A percentile compares a stretch with the other conserved stretches of the same genome.
Conservation (phyloP, 2,888 invertebrate species). For the Megamerina dolium region DNA sequence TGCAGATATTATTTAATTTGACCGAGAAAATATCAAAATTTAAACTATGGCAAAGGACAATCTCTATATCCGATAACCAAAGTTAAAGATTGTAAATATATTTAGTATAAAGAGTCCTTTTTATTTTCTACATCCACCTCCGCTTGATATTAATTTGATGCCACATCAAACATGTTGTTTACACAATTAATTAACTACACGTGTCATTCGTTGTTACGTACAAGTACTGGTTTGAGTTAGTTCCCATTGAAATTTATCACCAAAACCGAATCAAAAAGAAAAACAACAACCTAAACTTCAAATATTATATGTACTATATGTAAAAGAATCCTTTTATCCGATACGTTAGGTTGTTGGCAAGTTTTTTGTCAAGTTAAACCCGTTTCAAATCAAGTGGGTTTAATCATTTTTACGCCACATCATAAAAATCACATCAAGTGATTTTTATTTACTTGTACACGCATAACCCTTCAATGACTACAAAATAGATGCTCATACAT, state of each 20-base stretch:
- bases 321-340: slow-evolving; percentile 4
- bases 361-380: slow-evolving; percentile 9
- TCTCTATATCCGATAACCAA: no score
- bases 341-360: slow-evolving; percentile 2
- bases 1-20: no score
- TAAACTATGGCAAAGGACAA: no score
- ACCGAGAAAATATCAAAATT: no score
- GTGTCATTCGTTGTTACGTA: no score
- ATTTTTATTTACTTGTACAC: slow-evolving; percentile 20
- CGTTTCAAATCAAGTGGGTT: slow-evolving; percentile 39
- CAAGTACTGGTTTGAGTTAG: no score
- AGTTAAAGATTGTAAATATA: no score
- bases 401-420: slow-evolving; percentile 43
- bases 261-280: slow-evolving; percentile 2
- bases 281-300: no score
- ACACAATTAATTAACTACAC: slow-evolving; percentile 39
- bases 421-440: slow-evolving; percentile 40
- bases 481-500: slow-evolving; percentile 2
- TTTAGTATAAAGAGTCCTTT: no score
- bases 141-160: neutral
- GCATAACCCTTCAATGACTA: slow-evolving; percentile 8
- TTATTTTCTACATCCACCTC: neutral
- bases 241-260: slow-evolving; percentile 6
- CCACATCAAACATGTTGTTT: slow-evolving; percentile 27
- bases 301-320: no score